These are phyloP conservation scores for Gallinago stenura DNA, from an alignment of 2,797 vertebrate genomes.

Conservation along the genomic window DNA sequence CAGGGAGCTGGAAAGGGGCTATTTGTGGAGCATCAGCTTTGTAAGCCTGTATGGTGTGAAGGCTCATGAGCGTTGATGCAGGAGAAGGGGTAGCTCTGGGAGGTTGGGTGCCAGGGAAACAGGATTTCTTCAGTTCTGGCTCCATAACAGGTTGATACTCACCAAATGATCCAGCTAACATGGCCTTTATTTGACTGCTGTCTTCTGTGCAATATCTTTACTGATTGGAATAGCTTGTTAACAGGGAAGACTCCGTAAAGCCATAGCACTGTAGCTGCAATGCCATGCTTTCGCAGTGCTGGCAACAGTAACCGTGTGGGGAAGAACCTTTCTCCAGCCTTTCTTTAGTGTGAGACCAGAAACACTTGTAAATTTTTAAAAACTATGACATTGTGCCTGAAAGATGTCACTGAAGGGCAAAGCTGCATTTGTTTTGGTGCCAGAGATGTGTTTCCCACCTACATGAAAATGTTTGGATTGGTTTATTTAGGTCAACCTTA, in stretches of 20 bases:
- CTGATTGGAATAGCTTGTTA: not conserved
- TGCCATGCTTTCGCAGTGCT: not conserved
- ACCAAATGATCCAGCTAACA: not conserved
- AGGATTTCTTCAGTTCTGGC: not conserved
- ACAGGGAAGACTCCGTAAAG: accelerated
- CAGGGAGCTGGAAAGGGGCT: not conserved
- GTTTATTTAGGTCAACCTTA: not conserved
- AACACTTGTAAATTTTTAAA: not conserved
- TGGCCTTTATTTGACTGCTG: not conserved
- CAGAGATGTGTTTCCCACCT: not conserved
- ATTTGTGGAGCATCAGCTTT: not conserved
- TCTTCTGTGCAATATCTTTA: not conserved
- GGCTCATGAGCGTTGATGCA: not conserved
- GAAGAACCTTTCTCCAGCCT: not conserved
- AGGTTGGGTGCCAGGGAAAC: not conserved
- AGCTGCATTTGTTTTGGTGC: not conserved
- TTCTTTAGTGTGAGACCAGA: not conserved
- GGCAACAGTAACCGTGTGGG: not conserved
- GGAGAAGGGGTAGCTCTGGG: not conserved
- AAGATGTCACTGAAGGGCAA: not conserved
- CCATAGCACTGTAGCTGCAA: not conserved
- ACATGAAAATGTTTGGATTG: not conserved
- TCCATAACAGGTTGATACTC: not conserved
- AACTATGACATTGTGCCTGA: not conserved
- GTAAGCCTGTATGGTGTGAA: not conserved